phyloP scores from a whole-genome alignment of 2,797 vertebrate species.

The Hypotaenidia okinawae region DNA sequence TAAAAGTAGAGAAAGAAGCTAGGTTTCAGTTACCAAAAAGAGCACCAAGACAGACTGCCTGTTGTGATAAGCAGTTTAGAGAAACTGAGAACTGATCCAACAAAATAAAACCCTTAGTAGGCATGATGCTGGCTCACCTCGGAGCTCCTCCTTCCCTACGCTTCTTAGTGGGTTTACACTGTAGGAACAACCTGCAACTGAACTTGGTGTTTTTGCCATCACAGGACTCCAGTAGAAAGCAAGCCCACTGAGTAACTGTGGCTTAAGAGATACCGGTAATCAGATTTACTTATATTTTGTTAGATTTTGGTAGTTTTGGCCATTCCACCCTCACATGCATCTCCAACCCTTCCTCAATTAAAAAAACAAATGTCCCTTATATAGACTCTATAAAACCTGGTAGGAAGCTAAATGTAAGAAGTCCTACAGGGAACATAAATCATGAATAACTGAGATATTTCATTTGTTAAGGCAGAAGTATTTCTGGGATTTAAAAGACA shows the following conservation, averaged over 20 bases:
- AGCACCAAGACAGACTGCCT: not conserved
- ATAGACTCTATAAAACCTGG: not conserved
- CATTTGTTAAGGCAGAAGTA: not conserved
- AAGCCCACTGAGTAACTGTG: not conserved
- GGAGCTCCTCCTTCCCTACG: not conserved
- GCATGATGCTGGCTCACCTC: not conserved
- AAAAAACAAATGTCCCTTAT: not conserved
- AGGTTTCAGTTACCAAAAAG: not conserved
- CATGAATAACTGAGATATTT: not conserved
- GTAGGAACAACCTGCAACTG: not conserved
- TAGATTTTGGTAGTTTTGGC: not conserved
- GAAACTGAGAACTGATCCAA: not conserved
- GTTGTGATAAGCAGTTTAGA: not conserved
- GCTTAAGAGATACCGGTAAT: not conserved
- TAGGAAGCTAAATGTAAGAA: not conserved
- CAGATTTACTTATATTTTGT: not conserved
- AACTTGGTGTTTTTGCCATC: not conserved
- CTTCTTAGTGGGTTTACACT: not conserved
- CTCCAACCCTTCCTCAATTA: not conserved
- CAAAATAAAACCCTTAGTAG: not conserved
- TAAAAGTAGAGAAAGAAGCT: not conserved
- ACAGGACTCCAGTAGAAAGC: not conserved
- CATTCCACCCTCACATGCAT: not conserved
- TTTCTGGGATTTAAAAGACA: not conserved
- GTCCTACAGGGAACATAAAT: not conserved